phyloP scores from a whole-genome alignment of 2,797 vertebrate species.

The Notolepis coatsorum region DNA sequence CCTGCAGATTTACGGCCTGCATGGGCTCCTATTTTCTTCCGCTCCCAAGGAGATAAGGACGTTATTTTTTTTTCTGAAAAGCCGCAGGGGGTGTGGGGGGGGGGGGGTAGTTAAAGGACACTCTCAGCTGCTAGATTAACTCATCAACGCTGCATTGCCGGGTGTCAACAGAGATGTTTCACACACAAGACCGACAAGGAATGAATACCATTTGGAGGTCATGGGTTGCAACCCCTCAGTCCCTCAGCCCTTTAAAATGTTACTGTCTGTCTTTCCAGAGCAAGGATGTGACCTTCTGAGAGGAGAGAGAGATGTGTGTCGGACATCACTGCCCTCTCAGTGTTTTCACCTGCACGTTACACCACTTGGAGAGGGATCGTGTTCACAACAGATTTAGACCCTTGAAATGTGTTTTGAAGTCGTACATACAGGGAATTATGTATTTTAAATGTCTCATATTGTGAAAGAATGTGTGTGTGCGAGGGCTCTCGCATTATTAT shows the following conservation, averaged over 20 bases:
- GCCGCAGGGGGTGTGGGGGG: slow-evolving; percentile 65
- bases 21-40: slow-evolving; percentile 41
- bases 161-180: slow-evolving; percentile 89
- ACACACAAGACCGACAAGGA: slow-evolving; percentile 83
- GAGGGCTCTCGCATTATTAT: too few relatives aligned
- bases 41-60: slow-evolving; percentile 66
- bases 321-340: slow-evolving; percentile 51
- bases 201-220: slow-evolving; percentile 88
- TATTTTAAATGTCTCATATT: too few relatives aligned
- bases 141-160: slow-evolving; percentile 88
- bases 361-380: slow-evolving; percentile 39
- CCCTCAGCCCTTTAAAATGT: slow-evolving; percentile 83
- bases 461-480: too few relatives aligned
- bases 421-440: slow-evolving; percentile 36
- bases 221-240: slow-evolving; percentile 72
- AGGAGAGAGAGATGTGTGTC: slow-evolving; percentile 61
- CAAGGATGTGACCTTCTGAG: slow-evolving; percentile 75
- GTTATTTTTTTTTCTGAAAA: slow-evolving; percentile 71
- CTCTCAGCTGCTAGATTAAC: slow-evolving; percentile 89
- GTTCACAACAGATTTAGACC: slow-evolving; percentile 35
- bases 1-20: slow-evolving; percentile 67
- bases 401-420: slow-evolving; percentile 48
- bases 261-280: slow-evolving; percentile 82
- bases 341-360: slow-evolving; percentile 52
- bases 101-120: slow-evolving; percentile 73